Conservation (phyloP, 2,888 invertebrate genomes). For the Heteromyza rotundicornis region DNA sequence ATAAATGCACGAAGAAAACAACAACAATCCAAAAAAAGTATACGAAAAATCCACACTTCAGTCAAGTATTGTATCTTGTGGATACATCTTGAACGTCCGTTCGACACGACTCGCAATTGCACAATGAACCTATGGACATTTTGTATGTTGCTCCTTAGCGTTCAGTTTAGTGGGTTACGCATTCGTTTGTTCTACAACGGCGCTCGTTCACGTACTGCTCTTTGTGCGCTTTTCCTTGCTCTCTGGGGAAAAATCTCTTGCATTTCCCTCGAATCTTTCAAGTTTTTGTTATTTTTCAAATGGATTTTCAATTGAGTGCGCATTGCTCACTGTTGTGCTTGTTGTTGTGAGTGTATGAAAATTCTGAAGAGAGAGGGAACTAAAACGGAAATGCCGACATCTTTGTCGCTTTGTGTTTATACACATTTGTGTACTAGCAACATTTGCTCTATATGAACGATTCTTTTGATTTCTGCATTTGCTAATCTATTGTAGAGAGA, state of each 20-base stretch:
- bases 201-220: conserved; percentile 5
- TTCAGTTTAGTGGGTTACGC: conserved; percentile 5
- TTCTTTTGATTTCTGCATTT: too few relatives aligned
- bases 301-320: too few relatives aligned
- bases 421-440: not conserved
- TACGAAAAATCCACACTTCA: not conserved
- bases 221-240: not conserved
- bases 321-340: conserved; percentile 17
- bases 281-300: not conserved
- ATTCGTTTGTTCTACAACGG: not conserved
- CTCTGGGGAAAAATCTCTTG: not conserved
- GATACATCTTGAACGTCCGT: conserved; percentile 34
- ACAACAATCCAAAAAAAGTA: not conserved
- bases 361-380: not conserved
- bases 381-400: conserved; percentile 8
- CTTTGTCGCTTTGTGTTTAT: not conserved
- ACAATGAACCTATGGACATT: conserved; percentile 42
- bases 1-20: conserved; percentile 1
- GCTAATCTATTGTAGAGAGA: too few relatives aligned
- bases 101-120: conserved; percentile 44
- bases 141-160: conserved; percentile 3
- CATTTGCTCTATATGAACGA: too few relatives aligned
- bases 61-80: not conserved
- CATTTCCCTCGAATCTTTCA: conserved; percentile 7
- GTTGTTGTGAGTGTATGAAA: not conserved